phyloP scores from a whole-genome alignment of 2,113 vertebrate species.

The Lipotes vexillifer region DNA sequence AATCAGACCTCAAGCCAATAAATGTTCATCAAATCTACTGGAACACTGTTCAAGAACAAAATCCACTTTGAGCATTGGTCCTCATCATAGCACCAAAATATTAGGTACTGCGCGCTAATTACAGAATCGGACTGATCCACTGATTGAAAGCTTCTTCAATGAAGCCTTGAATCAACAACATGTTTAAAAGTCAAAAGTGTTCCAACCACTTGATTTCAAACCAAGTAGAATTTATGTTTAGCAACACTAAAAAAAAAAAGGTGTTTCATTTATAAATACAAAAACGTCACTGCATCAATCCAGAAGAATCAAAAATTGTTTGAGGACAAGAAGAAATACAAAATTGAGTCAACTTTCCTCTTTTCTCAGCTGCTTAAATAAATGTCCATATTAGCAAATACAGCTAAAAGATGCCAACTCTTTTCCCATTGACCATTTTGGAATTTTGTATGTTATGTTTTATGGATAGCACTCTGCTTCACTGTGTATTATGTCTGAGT shows the following conservation, averaged over 20 bases:
- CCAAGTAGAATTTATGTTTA: conserved; percentile 78
- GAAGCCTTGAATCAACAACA: conserved; percentile 66
- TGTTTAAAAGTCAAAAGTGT: conserved; percentile 69
- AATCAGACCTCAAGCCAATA: conserved; percentile 80
- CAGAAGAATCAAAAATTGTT: conserved; percentile 70
- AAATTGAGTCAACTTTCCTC: too few species aligned
- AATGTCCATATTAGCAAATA: too few species aligned
- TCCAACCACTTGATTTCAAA: conserved; percentile 82
- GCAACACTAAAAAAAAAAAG: conserved; percentile 82
- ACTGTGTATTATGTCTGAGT: conserved; percentile 41
- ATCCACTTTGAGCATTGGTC: conserved; percentile 77
- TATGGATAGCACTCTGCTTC: conserved; percentile 57
- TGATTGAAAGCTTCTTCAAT: conserved; percentile 67
- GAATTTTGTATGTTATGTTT: conserved; percentile 50
- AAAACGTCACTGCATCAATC: conserved; percentile 72
- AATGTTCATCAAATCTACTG: conserved; percentile 57
- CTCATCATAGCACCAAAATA: conserved; percentile 74
- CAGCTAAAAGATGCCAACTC: too few species aligned
- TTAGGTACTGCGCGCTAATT: conserved; percentile 66
- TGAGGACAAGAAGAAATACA: conserved; percentile 52
- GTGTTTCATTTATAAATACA: conserved; percentile 80
- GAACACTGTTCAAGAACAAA: conserved; percentile 72
- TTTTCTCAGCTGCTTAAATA: too few species aligned
- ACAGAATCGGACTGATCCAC: conserved; percentile 73
- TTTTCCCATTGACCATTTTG: conserved; percentile 41